phyloP scores from a whole-genome alignment of 2,888 invertebrate species.

The Stegana nigrithorax region DNA sequence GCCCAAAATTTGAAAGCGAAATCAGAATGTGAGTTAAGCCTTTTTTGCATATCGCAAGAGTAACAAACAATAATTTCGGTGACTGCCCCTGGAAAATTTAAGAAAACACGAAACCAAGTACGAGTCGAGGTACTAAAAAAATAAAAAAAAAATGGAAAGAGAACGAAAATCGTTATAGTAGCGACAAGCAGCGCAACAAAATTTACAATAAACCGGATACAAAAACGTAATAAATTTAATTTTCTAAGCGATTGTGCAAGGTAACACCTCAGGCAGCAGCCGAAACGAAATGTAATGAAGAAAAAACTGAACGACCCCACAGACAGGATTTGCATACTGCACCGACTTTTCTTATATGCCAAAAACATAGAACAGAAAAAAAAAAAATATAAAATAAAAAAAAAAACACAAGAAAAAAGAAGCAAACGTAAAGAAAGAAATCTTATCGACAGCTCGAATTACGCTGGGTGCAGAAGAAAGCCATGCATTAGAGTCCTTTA shows the following conservation, averaged over 20 bases:
- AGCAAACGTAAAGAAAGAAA: too few relatives aligned
- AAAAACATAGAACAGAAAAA: too few relatives aligned
- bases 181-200: conserved; percentile 39
- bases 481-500: conserved; percentile 39
- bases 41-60: conserved; percentile 50
- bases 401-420: neutral
- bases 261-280: conserved; percentile 43
- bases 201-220: conserved; percentile 27
- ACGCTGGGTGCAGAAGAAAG: conserved; percentile 37
- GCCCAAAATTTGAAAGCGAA: too few relatives aligned
- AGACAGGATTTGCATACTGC: conserved; percentile 48
- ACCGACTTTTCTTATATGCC: neutral
- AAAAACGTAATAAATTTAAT: conserved; percentile 57
- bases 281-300: conserved; percentile 18
- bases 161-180: conserved; percentile 36
- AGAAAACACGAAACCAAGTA: conserved; percentile 16
- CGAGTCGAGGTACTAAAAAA: conserved; percentile 25
- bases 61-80: conserved; percentile 44
- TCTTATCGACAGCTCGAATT: conserved; percentile 46
- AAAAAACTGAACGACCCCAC: conserved; percentile 14
- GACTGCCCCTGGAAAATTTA: conserved; percentile 41
- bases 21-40: conserved; percentile 42
- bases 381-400: too few relatives aligned
- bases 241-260: conserved; percentile 55
- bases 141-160: conserved; percentile 43